A percentile compares a stretch with the other conserved stretches of the same genome.
Evolutionary conservation across 2,888 invertebrate genomes (phyloP).

Genomic region (Orthosia incerta): DNA sequence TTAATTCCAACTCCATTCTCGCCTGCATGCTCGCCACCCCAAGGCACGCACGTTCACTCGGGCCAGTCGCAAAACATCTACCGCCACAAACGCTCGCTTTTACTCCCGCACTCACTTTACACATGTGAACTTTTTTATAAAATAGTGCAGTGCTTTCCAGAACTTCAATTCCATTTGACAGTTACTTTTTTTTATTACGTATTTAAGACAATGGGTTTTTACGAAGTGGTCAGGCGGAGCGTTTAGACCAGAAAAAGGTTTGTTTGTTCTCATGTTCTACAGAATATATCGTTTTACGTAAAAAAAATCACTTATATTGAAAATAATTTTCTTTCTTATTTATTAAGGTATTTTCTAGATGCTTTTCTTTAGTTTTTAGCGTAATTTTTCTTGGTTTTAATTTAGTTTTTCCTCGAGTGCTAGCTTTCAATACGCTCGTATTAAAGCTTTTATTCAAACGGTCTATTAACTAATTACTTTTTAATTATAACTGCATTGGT

Average conservation of each 20-base stretch:
- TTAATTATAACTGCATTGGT: neutral
- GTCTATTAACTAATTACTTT: neutral
- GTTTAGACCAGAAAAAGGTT: conserved; percentile 73
- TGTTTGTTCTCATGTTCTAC: conserved; percentile 60
- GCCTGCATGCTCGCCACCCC: conserved; percentile 49
- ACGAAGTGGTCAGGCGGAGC: conserved; percentile 69
- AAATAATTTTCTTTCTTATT: conserved; percentile 1
- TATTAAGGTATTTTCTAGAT: neutral
- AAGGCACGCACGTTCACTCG: conserved; percentile 47
- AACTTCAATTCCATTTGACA: conserved; percentile 61
- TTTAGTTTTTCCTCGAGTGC: conserved; percentile 27
- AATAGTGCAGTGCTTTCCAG: conserved; percentile 76
- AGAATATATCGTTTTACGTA: conserved; percentile 25
- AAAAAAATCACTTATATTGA: conserved; percentile 17
- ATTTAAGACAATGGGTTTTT: conserved; percentile 77
- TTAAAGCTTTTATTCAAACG: conserved; percentile 28
- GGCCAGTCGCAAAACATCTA: conserved; percentile 78
- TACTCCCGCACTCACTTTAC: conserved; percentile 67
- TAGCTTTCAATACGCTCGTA: conserved; percentile 3
- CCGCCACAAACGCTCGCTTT: conserved; percentile 72
- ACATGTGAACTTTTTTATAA: conserved; percentile 85
- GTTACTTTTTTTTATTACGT: conserved; percentile 65
- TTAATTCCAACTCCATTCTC: conserved; percentile 30
- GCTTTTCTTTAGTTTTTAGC: conserved; percentile 3
- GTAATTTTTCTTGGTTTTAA: conserved; percentile 26